These are phyloP conservation scores for Urocyon cinereoargenteus DNA, from an alignment of 2,797 vertebrate genomes.

Conservation along the genomic window DNA sequence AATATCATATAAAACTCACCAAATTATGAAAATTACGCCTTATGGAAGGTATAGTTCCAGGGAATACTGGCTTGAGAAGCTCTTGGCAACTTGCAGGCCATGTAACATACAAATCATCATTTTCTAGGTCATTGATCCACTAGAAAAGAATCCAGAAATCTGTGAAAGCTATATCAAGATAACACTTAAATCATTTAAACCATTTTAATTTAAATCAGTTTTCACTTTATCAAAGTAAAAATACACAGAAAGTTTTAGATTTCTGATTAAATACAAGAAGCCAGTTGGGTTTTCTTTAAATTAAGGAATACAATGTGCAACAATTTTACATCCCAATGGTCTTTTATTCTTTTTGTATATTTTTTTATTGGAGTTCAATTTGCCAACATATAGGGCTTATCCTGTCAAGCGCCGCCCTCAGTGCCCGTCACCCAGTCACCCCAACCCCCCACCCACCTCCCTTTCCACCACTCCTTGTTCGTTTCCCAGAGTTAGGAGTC, in stretches of 20 bases:
- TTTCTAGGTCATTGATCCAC: constrained; percentile 99
- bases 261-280: constrained; percentile 10
- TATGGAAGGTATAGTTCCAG: constrained; percentile 94
- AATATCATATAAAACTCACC: constrained; percentile 88
- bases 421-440: no score
- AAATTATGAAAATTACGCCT: constrained; percentile 96
- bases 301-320: background rate
- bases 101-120: constrained; percentile 91
- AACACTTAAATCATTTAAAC: background rate
- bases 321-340: background rate
- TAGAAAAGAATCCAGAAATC: constrained; percentile 83
- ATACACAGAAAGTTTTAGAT: background rate
- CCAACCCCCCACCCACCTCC: no score
- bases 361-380: no score
- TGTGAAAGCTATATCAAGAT: constrained; percentile 30
- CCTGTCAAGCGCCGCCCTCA: no score
- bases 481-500: no score
- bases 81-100: constrained; percentile 95
- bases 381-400: no score
- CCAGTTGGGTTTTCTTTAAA: background rate
- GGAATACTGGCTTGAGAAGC: constrained; percentile 93
- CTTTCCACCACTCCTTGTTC: no score
- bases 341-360: background rate
- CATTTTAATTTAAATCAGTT: constrained; percentile 14
- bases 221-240: constrained; percentile 32